Conservation (phyloP, 2,797 vertebrate species). For the Dermochelys coriacea region DNA sequence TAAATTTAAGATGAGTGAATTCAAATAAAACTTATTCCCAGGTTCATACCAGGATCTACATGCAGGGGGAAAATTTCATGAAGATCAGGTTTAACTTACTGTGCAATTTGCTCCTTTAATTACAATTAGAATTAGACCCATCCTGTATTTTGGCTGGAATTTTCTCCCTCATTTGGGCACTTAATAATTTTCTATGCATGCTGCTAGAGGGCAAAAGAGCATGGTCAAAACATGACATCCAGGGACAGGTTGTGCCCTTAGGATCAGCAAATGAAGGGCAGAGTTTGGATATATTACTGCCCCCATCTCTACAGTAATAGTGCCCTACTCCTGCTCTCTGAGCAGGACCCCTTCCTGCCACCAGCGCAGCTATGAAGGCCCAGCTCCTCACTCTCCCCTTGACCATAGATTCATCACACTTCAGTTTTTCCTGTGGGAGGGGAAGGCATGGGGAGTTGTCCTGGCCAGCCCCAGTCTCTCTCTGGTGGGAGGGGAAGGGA, state of each 20-base stretch:
- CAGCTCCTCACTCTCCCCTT: no score
- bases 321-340: background rate
- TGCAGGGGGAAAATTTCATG: background rate
- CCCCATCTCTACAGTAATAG: background rate
- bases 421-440: no score
- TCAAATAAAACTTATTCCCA: slow-evolving; percentile 23
- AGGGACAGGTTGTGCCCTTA: background rate
- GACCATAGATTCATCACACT: no score
- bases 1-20: slow-evolving; percentile 33
- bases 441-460: no score
- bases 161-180: background rate
- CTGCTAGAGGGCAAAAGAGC: background rate
- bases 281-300: background rate
- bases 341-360: background rate
- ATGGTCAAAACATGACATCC: background rate
- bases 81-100: slow-evolving; percentile 23
- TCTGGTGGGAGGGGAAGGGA: no score
- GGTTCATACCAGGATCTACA: background rate
- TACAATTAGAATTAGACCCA: background rate
- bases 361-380: no score
- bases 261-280: background rate
- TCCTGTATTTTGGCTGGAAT: background rate
- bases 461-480: no score
- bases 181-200: rapidly evolving
- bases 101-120: background rate